phyloP scores from a whole-genome alignment of 92 coral and sea anemone species.

The Paragorgia papillata region DNA sequence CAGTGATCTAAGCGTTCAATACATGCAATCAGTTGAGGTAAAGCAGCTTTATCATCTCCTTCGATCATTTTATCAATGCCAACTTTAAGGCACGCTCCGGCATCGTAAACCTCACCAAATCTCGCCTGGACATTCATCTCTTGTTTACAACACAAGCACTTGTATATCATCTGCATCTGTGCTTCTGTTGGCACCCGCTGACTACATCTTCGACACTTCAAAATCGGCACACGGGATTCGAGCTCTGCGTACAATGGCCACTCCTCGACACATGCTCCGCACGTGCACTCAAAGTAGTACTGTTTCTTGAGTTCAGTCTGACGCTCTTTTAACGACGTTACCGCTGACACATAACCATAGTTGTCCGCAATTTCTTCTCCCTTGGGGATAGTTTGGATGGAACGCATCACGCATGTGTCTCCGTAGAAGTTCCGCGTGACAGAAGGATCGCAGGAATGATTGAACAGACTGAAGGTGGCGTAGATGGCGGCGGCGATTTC shows the following conservation, averaged over 20 bases:
- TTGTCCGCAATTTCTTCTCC: constrained; percentile 90
- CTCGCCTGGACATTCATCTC: constrained; percentile 56
- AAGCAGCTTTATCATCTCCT: constrained; percentile 67
- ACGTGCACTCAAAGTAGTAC: constrained; percentile 80
- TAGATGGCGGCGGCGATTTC: constrained; percentile 96
- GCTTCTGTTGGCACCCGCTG: constrained; percentile 21
- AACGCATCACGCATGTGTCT: constrained; percentile 84
- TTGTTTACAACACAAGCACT: constrained; percentile 31
- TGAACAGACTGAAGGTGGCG: constrained; percentile 85
- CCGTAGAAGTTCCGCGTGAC: constrained; percentile 95
- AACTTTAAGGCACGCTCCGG: constrained; percentile 60
- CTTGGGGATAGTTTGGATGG: constrained; percentile 71
- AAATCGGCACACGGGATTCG: constrained; percentile 4
- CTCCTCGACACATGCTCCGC: constrained; percentile 71
- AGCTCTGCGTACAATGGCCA: constrained; percentile 82
- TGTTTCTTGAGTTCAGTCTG: constrained; percentile 62
- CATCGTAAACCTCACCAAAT: constrained; percentile 55
- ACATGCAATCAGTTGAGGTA: constrained; percentile 70
- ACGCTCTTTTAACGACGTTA: constrained; percentile 68
- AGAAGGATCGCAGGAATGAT: constrained; percentile 94
- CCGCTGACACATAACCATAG: constrained; percentile 89
- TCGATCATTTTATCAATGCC: constrained; percentile 69
- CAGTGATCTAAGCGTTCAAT: constrained; percentile 73
- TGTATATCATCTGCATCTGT: not conserved
- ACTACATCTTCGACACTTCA: constrained; percentile 36